Percentiles rank a stretch among this genome's conserved stretches.
Evolutionary conservation across 1,140 invertebrate species (phyloP).

Genomic region (Anastatus disparis): DNA sequence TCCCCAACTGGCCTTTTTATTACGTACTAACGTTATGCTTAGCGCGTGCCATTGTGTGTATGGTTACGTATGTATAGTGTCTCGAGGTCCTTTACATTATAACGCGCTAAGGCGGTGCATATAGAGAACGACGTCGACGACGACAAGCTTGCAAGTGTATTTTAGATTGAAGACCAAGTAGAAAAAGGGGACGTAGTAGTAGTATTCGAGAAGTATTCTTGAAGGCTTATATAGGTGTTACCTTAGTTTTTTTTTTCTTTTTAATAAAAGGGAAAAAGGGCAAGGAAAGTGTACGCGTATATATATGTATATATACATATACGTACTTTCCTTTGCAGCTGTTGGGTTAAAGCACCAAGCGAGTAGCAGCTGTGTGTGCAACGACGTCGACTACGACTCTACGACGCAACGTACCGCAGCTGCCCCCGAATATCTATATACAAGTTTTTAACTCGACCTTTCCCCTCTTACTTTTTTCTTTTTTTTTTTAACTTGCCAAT

Average conservation of each 20-base stretch:
- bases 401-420: constrained; percentile 45
- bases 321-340: too few relatives aligned
- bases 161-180: too few relatives aligned
- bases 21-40: too few relatives aligned
- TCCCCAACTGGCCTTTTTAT: constrained; percentile 31
- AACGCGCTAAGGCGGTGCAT: constrained; percentile 24
- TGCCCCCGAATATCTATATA: too few relatives aligned
- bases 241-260: too few relatives aligned
- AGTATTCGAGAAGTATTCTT: too few relatives aligned
- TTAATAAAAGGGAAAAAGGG: constrained; percentile 28
- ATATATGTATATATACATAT: too few relatives aligned
- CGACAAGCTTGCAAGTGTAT: too few relatives aligned
- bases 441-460: too few relatives aligned
- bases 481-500: neutral
- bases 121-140: too few relatives aligned
- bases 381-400: constrained; percentile 37
- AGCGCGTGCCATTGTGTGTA: neutral
- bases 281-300: constrained; percentile 25
- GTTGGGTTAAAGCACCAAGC: constrained; percentile 47
- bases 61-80: neutral
- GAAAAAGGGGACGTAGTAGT: too few relatives aligned
- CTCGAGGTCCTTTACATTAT: neutral
- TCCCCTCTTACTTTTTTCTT: constrained; percentile 3
- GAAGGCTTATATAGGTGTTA: too few relatives aligned
- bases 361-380: constrained; percentile 44